Conservation (phyloP, 2,113 vertebrate species). For the Gulo gulo region DNA sequence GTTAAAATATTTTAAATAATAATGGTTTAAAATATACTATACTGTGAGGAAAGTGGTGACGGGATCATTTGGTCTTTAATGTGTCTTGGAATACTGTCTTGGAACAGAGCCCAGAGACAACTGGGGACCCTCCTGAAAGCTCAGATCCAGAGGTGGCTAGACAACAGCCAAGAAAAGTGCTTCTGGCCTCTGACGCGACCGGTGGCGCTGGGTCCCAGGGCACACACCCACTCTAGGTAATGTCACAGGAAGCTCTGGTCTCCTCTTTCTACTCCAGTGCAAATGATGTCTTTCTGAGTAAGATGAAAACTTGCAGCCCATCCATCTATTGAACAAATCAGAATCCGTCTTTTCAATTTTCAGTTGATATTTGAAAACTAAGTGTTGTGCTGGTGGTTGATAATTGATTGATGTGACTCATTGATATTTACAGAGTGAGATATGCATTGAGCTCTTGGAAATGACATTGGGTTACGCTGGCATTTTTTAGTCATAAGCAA, state of each 20-base stretch:
- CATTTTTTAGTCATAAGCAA: not conserved
- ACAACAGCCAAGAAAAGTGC: fast-evolving
- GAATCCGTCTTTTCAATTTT: not conserved
- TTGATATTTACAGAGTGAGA: not conserved
- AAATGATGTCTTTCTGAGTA: not conserved
- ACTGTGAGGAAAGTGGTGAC: not conserved
- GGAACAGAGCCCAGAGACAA: not conserved
- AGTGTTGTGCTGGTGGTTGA: not conserved
- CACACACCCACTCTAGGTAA: not conserved
- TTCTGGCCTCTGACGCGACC: not conserved
- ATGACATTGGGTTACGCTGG: not conserved
- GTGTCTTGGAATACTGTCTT: not conserved
- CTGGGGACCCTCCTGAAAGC: fast-evolving
- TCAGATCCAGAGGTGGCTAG: not conserved
- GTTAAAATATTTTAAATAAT: not conserved
- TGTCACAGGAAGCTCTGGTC: not conserved
- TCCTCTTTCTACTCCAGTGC: not conserved
- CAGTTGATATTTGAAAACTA: not conserved
- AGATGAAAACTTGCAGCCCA: not conserved
- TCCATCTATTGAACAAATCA: not conserved
- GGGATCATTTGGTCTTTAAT: not conserved
- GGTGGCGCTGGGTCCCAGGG: fast-evolving
- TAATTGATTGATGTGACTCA: not conserved
- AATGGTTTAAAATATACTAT: not conserved
- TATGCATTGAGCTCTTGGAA: not conserved